Evolutionary conservation across 2,888 invertebrate species (phyloP), one percentile per base, ranked within the genome.

Genomic region (Monoplex corrugatus): DNA sequence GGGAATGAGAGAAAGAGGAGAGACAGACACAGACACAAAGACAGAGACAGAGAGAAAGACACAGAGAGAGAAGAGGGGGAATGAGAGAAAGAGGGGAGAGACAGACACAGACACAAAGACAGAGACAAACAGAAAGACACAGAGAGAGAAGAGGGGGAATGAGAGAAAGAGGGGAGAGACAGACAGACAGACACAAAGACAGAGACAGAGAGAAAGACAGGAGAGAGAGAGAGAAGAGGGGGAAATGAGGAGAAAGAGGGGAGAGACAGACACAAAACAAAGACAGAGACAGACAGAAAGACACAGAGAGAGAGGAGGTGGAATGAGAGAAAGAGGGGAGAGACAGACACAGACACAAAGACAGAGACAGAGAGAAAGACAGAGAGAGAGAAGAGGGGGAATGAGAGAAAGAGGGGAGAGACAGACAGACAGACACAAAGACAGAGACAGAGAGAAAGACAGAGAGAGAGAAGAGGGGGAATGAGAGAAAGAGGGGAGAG

Each of bases 351-450:
- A n/a, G n/a, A n/a, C n/a, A n/a, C 50, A 13, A 50, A 50, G 19
- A 50, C 50, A 19, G 10, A 19, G 10, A 13, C 16, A 44, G 10
- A 87, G 40, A 87, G 50, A 45, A 35, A 87, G 87, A 45, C 23
- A 72, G 75, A 87, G 40, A 72, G 75, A 87, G 35, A 32, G 35
- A 87, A 28, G 40, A 13, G 38, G 32, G 45, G 80, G 80, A 2
- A 38, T 3, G 44, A 28, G 43, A 44, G 44, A 32, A 57, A 19
- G 19, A 6, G 28, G 38, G n/a, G n/a, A 78, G 10, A 45, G 78
- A 75, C 40, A 75, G 32, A 78, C 43, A 44, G n/a, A n/a, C 28
- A 75, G 32, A 44, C 8, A 87, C 19, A 50, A 19, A 50, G 10
- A 50, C 50, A 13, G 50, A 50, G 10, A 50, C 13, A 50, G 10